Base-by-base conservation (phyloP, 1,140 invertebrate species). In the Bombus superbus region DNA sequence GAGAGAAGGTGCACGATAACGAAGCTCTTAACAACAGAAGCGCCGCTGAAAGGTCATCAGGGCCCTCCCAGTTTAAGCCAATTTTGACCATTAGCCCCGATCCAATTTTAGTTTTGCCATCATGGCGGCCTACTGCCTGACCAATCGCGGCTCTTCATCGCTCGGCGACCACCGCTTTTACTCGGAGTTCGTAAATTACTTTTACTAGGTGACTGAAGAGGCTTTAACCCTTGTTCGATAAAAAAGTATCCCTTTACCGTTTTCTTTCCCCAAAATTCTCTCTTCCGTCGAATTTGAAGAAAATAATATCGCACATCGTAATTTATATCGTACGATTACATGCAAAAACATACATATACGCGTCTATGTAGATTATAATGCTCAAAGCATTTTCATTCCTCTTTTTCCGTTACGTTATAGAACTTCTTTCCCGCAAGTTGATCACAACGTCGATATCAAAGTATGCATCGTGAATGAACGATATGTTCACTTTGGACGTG, bases 11-110 rank as follows among this genome's bases (percentile, higher is more conserved):
- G 68, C 69, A 74, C 88, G 92, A 92, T 93, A 93, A 93, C 89
- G 90, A 87, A 91, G 84, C 88, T 81, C 81, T 86, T 91, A 86
- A 88, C 83, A 82, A 87, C 79, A 81, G 86, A 85, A 92, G 87
- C 88, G 64, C 85, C 72, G 69, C 85, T 88, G 81, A 92, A 91
- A 92, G 88, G 86, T 91, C 83, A 86, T 91, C 86, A 86, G 69
- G 85, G 88, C 86, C 88, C 76, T 88, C 85, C 87, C 84, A 86
- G 79, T 91, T 92, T 92, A 93, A 93, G 89, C 92, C 92, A 92
- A 94, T 93, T 93, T 92, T 89, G 83, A 89, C 76, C 92, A 93
- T 93, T 93, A 93, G 87, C 86, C 88, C 81, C 88, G 88, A 94
- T 93, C 89, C 89, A 93, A 94, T 94, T 92, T 93, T 84, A 93